Conservation (phyloP, 1,140 invertebrate genomes). For the Drosophila aff. region DNA sequence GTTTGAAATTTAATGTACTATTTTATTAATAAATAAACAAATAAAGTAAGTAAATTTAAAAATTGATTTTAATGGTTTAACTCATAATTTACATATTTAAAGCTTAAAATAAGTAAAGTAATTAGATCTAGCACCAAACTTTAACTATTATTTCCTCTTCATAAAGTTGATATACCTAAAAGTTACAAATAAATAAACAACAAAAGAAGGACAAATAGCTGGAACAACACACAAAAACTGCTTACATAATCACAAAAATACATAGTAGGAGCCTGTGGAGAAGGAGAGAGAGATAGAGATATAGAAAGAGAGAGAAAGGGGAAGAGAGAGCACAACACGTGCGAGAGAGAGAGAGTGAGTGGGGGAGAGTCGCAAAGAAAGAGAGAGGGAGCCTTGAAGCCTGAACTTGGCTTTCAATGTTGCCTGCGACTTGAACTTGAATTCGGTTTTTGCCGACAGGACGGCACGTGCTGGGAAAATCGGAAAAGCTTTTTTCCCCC, state of each 20-base stretch:
- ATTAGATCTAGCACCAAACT: no score
- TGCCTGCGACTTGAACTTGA: constrained; percentile 81
- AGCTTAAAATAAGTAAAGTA: no score
- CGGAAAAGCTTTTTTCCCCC: constrained; percentile 48
- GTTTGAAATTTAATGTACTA: neutral
- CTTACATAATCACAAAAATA: constrained; percentile 78
- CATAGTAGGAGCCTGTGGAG: constrained; percentile 15
- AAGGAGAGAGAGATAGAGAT: neutral
- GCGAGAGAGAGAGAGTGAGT: constrained; percentile 13
- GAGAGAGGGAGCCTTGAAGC: constrained; percentile 43
- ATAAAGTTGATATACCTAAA: neutral
- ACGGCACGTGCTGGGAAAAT: constrained; percentile 52
- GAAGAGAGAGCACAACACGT: constrained; percentile 26
- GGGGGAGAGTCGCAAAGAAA: constrained; percentile 10
- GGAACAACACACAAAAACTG: constrained; percentile 43
- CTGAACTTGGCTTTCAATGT: constrained; percentile 82
- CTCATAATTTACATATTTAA: neutral
- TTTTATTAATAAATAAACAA: neutral
- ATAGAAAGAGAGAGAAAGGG: neutral
- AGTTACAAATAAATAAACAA: constrained; percentile 14
- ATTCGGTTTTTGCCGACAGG: constrained; percentile 40
- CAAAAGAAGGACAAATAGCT: constrained; percentile 42
- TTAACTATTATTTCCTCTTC: neutral
- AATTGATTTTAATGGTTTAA: neutral
- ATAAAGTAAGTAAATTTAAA: neutral